Conservation (phyloP, 1,140 invertebrate genomes). For the Drosophila equinoxialis region DNA sequence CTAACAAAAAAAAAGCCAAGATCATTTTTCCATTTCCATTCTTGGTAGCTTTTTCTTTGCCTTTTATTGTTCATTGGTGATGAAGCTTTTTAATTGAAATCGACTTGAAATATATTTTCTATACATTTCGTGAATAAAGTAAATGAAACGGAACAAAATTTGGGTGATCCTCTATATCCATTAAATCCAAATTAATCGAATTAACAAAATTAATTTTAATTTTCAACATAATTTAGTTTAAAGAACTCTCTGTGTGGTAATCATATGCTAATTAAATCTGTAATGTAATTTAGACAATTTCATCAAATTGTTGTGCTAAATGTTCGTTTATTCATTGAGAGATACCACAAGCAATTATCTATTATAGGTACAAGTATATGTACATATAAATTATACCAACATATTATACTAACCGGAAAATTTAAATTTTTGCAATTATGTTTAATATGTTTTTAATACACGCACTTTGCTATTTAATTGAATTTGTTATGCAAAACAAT, state of each 20-base stretch:
- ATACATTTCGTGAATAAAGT: too few relatives aligned
- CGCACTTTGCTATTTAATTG: slow-evolving; percentile 55
- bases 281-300: neutral
- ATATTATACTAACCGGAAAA: slow-evolving; percentile 47
- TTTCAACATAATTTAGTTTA: too few relatives aligned
- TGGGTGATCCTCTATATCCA: too few relatives aligned
- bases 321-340: neutral
- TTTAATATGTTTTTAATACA: slow-evolving; percentile 62
- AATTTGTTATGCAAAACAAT: slow-evolving; percentile 68
- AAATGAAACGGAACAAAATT: too few relatives aligned
- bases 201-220: too few relatives aligned
- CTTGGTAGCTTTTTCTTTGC: too few relatives aligned
- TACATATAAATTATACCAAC: slow-evolving; percentile 27
- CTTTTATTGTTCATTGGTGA: too few relatives aligned
- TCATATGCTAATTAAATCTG: neutral
- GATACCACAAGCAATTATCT: slow-evolving; percentile 26
- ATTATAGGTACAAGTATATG: neutral
- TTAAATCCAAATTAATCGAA: too few relatives aligned
- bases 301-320: neutral
- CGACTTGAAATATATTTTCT: too few relatives aligned
- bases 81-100: too few relatives aligned
- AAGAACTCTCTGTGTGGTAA: neutral
- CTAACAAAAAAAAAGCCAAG: too few relatives aligned
- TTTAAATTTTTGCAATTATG: slow-evolving; percentile 70
- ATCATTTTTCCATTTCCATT: too few relatives aligned